Evolutionary conservation across 2,113 vertebrate species (phyloP), one percentile per base, ranked within the genome.

Genomic region (Cricetomys ansorgei): DNA sequence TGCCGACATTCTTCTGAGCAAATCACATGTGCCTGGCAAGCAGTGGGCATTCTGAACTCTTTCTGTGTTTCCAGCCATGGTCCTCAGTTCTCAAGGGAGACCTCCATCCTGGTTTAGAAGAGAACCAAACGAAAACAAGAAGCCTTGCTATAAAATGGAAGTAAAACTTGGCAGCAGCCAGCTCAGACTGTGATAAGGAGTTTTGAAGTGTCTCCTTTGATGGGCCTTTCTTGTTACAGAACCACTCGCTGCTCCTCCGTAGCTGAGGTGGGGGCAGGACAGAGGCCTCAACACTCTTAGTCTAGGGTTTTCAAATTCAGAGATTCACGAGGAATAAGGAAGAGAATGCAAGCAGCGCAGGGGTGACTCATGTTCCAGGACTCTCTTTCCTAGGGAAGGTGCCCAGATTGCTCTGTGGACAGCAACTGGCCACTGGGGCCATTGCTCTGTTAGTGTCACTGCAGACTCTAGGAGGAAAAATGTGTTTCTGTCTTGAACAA

Each of bases 21-120:
- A 87, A 76, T 98, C 98, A 96, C 96, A 88, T 96, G 98, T 43
- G 19, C 80, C 75, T 97, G 97, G 94, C 97, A 89, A 62, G 85
- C 53, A 21, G 3, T 37, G 73, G 76, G 65, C 72, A 0, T 94
- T 97, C 97, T 97, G 95, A 96, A 88, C 93, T 25, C 90, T 90
- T 95, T 97, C 90, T 92, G 97, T 95, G 94, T 96, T 93, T 96
- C 73, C 73, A 55, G 50, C 53, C 53, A 16, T 96, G 96, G 95
- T 96, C 97, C 96, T 97, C 64, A 55, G 87, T 97, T 98, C 88
- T 88, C 57, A 87, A 70, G 95, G 94, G 97, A 95, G 92, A 48
- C 91, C 90, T 95, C 95, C 93, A 84, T 76, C 96, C 95, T 48
- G 65, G 90, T 92, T 92, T 81, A 86, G 64, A 11, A 65, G 29